Percentiles rank a stretch among this genome's conserved stretches.
Evolutionary conservation across 2,113 vertebrate species (phyloP).

Genomic region (Poicephalus gulielmi): DNA sequence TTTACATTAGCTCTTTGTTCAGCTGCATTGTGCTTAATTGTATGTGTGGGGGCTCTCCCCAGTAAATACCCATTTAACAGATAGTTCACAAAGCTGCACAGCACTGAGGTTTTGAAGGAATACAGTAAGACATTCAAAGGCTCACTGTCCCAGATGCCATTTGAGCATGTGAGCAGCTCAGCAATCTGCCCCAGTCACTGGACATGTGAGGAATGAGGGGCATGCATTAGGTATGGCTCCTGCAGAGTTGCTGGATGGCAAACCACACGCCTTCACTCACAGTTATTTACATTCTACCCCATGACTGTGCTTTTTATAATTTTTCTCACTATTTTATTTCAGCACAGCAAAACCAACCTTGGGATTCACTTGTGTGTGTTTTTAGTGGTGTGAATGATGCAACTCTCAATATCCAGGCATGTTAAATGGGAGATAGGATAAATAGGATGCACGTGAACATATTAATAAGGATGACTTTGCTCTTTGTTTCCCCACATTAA

Average conservation of each 20-base stretch:
- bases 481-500: not conserved
- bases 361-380: accelerated
- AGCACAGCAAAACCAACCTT: not conserved
- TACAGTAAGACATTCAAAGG: not conserved
- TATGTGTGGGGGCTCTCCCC: not conserved
- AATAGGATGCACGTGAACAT: not conserved
- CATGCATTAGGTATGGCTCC: accelerated
- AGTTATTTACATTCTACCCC: not conserved
- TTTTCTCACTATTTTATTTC: not conserved
- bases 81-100: not conserved
- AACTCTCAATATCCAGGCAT: not conserved
- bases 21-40: not conserved
- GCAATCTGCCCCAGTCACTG: not conserved
- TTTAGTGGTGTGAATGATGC: not conserved
- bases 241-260: not conserved
- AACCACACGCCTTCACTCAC: accelerated
- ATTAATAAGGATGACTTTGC: not conserved
- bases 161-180: accelerated
- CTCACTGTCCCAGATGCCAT: accelerated
- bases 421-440: not conserved
- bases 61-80: not conserved
- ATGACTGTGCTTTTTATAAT: not conserved
- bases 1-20: not conserved
- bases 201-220: accelerated
- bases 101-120: not conserved